Evolutionary conservation across 2,113 vertebrate species (phyloP).

Genomic region (Speoplatyrhinus poulsoni): DNA sequence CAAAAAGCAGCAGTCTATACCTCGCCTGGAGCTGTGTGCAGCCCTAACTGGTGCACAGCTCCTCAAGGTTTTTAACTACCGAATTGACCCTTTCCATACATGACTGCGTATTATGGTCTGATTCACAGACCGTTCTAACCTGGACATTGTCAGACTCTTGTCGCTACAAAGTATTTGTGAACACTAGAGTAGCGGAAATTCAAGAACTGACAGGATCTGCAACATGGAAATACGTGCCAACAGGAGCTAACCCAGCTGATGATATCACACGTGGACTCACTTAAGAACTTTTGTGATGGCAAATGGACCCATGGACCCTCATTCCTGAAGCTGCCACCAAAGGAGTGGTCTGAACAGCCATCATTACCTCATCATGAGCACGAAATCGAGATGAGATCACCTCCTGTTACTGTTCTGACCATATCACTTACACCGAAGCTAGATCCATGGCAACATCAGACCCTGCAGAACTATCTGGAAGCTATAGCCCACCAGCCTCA

Average conservation of each 20-base stretch:
- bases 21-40: slow-evolving; percentile 3
- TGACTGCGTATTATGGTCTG: slow-evolving; percentile 3
- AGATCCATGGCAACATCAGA: too few relatives aligned
- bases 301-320: slow-evolving; percentile 1
- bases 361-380: neutral
- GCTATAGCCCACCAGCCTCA: too few relatives aligned
- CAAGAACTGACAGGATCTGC: neutral
- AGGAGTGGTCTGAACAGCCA: too few relatives aligned
- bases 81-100: neutral
- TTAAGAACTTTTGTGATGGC: neutral
- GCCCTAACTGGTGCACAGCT: too few relatives aligned
- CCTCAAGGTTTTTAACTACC: too few relatives aligned
- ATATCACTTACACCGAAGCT: too few relatives aligned
- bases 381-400: too few relatives aligned
- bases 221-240: neutral
- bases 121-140: neutral
- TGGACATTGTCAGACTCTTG: too few relatives aligned
- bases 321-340: neutral
- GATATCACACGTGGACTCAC: slow-evolving; percentile 12
- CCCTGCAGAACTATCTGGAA: too few relatives aligned
- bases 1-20: slow-evolving; percentile 9
- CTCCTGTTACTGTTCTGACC: too few relatives aligned
- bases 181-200: too few relatives aligned
- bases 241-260: slow-evolving; percentile 19
- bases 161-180: too few relatives aligned